These are phyloP conservation scores for Drosophila infuscata DNA, from an alignment of 2,888 invertebrate genomes.

Conservation along the genomic window DNA sequence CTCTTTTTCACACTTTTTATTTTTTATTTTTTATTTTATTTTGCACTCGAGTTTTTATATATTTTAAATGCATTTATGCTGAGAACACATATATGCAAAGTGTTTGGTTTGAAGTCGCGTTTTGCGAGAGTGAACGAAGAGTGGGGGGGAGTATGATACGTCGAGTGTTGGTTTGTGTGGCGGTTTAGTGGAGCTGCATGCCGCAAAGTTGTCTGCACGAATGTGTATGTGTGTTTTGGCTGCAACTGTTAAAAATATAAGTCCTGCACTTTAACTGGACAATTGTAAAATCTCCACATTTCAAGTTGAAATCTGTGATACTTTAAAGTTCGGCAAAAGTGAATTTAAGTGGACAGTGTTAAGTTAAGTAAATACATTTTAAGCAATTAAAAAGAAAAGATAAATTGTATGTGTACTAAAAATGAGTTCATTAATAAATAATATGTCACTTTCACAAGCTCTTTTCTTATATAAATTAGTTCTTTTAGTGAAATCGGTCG, in stretches of 20 bases:
- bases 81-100: slow-evolving; percentile 48
- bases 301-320: not conserved
- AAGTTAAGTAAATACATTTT: not conserved
- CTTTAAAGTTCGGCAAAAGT: not conserved
- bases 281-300: slow-evolving; percentile 19
- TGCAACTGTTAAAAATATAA: slow-evolving; percentile 46
- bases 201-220: slow-evolving; percentile 37
- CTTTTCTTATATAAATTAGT: not conserved
- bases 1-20: slow-evolving; percentile 8
- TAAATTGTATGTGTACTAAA: not conserved
- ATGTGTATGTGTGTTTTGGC: slow-evolving; percentile 12
- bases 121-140: slow-evolving; percentile 27
- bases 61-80: slow-evolving; percentile 57
- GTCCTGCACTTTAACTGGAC: slow-evolving; percentile 33
- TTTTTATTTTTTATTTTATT: not conserved
- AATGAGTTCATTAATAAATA: not conserved
- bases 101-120: slow-evolving; percentile 71
- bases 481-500: too few relatives aligned
- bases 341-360: not conserved
- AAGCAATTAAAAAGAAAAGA: not conserved
- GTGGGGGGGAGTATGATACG: not conserved
- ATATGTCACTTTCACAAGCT: too few relatives aligned
- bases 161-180: not conserved
- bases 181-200: slow-evolving; percentile 52
- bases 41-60: slow-evolving; percentile 24